Conservation (phyloP, 1,140 invertebrate genomes). For the Brachionus rubens region DNA sequence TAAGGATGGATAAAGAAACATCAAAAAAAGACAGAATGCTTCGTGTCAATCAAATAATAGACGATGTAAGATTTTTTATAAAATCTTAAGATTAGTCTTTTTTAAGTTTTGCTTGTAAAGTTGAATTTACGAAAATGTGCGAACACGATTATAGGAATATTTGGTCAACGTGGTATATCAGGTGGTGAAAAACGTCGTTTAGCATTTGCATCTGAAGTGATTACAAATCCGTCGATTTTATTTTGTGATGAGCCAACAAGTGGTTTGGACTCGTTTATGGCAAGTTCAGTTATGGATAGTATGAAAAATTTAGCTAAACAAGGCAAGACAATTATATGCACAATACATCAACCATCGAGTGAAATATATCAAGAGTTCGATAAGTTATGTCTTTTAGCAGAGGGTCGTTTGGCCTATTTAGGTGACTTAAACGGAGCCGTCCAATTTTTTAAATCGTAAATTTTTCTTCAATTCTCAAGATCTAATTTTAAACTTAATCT, state of each 20-base stretch:
- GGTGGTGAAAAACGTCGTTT: slow-evolving; percentile 91
- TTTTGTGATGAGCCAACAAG: slow-evolving; percentile 79
- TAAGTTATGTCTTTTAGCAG: slow-evolving; percentile 43
- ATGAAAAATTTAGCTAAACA: slow-evolving; percentile 68
- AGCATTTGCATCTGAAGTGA: slow-evolving; percentile 84
- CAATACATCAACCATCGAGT: slow-evolving; percentile 92
- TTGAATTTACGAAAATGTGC: slow-evolving; percentile 42
- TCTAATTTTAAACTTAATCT: slow-evolving; percentile 3
- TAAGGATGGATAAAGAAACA: slow-evolving; percentile 79
- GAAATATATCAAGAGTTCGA: slow-evolving; percentile 91
- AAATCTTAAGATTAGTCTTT: background rate
- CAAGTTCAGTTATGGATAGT: slow-evolving; percentile 80
- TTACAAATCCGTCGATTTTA: slow-evolving; percentile 88
- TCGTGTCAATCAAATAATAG: slow-evolving; percentile 82
- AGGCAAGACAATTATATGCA: slow-evolving; percentile 86
- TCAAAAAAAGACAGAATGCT: slow-evolving; percentile 72
- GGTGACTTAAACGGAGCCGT: slow-evolving; percentile 49
- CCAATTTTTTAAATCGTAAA: slow-evolving; percentile 40
- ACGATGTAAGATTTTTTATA: slow-evolving; percentile 62
- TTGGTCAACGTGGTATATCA: slow-evolving; percentile 76
- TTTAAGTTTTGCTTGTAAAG: background rate
- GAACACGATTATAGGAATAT: slow-evolving; percentile 36
- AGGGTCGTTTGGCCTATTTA: slow-evolving; percentile 34
- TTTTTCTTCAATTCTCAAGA: background rate
- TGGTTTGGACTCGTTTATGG: slow-evolving; percentile 76